Base-by-base conservation (phyloP, 2,888 invertebrate species). In the Ophioninae sp. region DNA sequence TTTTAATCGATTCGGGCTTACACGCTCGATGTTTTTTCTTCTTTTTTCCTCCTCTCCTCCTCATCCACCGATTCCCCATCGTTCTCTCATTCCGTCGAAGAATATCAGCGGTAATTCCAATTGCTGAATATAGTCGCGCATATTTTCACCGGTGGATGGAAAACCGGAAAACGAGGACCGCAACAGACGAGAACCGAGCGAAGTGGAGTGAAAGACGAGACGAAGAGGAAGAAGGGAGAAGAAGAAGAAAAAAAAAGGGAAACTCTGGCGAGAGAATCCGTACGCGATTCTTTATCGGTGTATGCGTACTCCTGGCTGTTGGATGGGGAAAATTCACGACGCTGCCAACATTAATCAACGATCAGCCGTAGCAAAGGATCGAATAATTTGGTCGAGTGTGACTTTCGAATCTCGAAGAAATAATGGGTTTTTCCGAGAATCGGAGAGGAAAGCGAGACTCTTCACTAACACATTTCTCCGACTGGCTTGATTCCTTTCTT, bases 301-400 rank as follows among this genome's bases (percentile, higher is more conserved):
- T 70, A 72, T 59, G 68, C 74, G 50, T 75, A 59, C 75, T 39
- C 75, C 50, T 30, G 57, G 70, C 74, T 44, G 62, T 50, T 57
- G 37, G 62, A 41, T 30, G 30, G 61, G 23, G 79, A 79, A 76
- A 81, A 81, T 82, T 79, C 72, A 68, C 68, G 62, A 73, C 50
- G 73, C 72, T 69, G 84, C 81, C 76, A 77, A 79, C 84, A 84
- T 84, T 84, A 84, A 84, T 84, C 84, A 82, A 81, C 67, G 84
- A 81, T 79, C 82, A 79, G 72, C 82, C 79, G 84, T 76, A 70
- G 67, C 70, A 83, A 50, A 79, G 76, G 79, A 85, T 86, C 84
- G 83, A 86, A 85, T 85, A 84, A 83, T 82, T 85, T 84, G 79
- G 80, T 83, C 76, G 80, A 84, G 79, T 84, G 85, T 85, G 81